These are phyloP conservation scores for Trichomycterus rosablanca DNA, from an alignment of 2,113 vertebrate genomes.

Conservation along the genomic window DNA sequence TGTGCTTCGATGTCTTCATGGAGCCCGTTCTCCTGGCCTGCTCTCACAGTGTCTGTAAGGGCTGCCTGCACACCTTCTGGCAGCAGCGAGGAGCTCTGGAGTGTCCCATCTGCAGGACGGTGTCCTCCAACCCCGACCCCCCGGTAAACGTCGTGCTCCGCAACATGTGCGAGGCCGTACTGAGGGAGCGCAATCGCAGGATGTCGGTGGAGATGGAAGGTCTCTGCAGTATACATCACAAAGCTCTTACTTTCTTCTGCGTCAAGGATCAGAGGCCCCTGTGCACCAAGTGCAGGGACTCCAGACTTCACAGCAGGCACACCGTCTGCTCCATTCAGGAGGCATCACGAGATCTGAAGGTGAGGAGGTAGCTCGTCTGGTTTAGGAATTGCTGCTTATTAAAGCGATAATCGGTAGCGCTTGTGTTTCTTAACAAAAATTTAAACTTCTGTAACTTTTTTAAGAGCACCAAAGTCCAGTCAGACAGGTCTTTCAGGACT, in stretches of 20 bases:
- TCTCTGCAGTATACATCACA: slow-evolving; percentile 25
- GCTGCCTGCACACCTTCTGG: slow-evolving; percentile 42
- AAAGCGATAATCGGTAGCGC: too few species aligned
- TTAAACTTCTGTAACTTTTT: background rate
- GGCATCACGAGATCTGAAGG: slow-evolving; percentile 31
- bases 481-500: slow-evolving; percentile 25
- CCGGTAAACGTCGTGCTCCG: slow-evolving; percentile 30
- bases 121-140: slow-evolving; percentile 25
- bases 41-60: slow-evolving; percentile 43
- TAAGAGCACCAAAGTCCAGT: slow-evolving; percentile 19
- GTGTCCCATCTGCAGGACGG: slow-evolving; percentile 39
- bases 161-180: slow-evolving; percentile 35
- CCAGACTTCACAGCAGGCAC: slow-evolving; percentile 22
- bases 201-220: slow-evolving; percentile 24
- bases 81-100: slow-evolving; percentile 15
- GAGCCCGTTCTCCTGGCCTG: slow-evolving; percentile 43
- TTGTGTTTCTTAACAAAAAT: background rate
- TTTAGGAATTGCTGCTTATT: too few species aligned
- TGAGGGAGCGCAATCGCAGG: slow-evolving; percentile 19
- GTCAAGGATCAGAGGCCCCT: slow-evolving; percentile 14
- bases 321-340: slow-evolving; percentile 18
- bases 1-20: slow-evolving; percentile 42
- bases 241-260: slow-evolving; percentile 38
- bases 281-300: slow-evolving; percentile 29
- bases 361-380: background rate